These are phyloP conservation scores for Picus viridis DNA, from an alignment of 2,797 vertebrate genomes.

Conservation along the genomic window DNA sequence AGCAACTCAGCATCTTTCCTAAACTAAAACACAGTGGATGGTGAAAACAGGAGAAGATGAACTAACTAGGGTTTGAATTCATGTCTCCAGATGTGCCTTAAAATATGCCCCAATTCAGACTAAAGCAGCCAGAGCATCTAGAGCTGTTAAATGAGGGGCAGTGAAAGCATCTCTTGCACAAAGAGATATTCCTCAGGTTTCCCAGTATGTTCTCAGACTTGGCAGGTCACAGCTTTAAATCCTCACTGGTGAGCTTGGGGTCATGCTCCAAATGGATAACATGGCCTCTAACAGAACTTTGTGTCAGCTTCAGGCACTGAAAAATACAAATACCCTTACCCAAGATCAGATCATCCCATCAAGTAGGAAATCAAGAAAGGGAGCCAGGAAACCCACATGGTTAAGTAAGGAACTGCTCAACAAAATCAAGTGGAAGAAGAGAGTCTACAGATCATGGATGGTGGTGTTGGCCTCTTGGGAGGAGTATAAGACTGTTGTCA, in stretches of 20 bases:
- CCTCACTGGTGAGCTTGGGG: neutral
- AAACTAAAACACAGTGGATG: neutral
- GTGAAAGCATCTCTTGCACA: neutral
- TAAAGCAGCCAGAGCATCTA: neutral
- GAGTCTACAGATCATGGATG: too few relatives aligned
- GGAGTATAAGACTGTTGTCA: too few relatives aligned
- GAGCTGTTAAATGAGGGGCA: neutral
- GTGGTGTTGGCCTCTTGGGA: too few relatives aligned
- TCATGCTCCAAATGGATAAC: neutral
- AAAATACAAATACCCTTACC: neutral
- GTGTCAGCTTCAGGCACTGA: neutral
- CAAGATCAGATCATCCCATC: too few relatives aligned
- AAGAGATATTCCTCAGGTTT: neutral
- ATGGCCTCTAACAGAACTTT: fast-evolving
- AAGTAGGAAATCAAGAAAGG: too few relatives aligned
- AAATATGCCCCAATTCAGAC: neutral
- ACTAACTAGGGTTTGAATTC: neutral
- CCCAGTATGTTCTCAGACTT: neutral
- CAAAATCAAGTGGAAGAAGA: too few relatives aligned
- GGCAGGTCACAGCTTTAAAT: neutral
- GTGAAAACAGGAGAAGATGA: fast-evolving
- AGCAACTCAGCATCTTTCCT: too few relatives aligned
- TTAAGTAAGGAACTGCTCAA: too few relatives aligned
- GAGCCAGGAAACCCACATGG: too few relatives aligned
- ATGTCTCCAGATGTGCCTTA: fast-evolving